Base-by-base conservation (phyloP, 2,797 vertebrate genomes). In the Lepus oiostolus region DNA sequence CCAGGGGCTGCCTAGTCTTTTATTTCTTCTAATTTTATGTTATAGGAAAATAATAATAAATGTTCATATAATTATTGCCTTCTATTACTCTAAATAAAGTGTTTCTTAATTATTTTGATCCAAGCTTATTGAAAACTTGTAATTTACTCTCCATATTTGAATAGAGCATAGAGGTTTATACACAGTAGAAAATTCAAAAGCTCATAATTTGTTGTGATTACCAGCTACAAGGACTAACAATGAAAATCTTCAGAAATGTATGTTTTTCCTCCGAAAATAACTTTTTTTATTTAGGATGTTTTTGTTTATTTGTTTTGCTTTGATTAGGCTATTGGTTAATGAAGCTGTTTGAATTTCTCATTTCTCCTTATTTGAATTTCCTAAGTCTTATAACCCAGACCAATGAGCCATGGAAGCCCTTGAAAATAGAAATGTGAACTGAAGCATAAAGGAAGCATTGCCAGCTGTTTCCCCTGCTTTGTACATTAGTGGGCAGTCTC, bases 271-370 rank as follows among this genome's bases (percentile, higher is more conserved):
- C 47, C 3, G 2, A 62, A 93, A 24, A 26, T 77, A 81, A 32
- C 28, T 42, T 7, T 81, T 83, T 62, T 85, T 38, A 81, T 65
- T 26, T 82, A 76, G 24, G 30, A 11, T 13, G 47, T 74, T 28
- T 50, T 42, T n/a, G 3, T 90, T 87, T 6, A 1, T 83, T 89
- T 85, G 14, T 82, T 82, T 89, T 81, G 28, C 62, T 63, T 86
- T 87, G 21, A 60, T 83, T 92, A 83, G 68, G 21, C 35, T 83
- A 9, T 74, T 79, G 26, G 22, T 62, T 92, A 42, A 83, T 72
- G n/a, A 87, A 93, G 10, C 16, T 87, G 14, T 87, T 67, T 68
- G 50, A 50, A 42, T n/a, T 58, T 94, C 89, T 80, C 19, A 72
- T 75, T 86, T 75, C 42, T 28, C 42, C 26, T 81, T 60, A 42